Conservation (phyloP, 2,113 vertebrate species). For the Clarias macrocephalus region DNA sequence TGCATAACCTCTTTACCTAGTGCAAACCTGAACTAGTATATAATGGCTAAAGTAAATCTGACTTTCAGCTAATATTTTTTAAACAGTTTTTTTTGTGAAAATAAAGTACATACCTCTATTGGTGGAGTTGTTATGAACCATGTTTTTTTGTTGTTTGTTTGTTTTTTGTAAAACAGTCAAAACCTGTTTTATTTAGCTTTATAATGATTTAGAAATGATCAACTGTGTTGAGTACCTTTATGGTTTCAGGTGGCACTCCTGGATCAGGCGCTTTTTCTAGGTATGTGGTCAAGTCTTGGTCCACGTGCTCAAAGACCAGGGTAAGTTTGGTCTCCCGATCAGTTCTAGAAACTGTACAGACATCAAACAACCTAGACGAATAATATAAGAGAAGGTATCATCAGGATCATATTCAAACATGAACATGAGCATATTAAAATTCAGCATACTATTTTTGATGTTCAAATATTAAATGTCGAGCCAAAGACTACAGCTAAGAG, state of each 20-base stretch:
- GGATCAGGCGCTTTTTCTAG: conserved; percentile 97
- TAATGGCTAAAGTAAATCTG: not conserved
- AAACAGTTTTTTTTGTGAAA: not conserved
- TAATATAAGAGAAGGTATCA: conserved; percentile 44
- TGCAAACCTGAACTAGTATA: not conserved
- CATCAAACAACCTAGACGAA: conserved; percentile 88
- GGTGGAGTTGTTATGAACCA: not conserved
- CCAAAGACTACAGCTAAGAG: not conserved
- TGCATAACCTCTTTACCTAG: not conserved
- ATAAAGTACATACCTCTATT: not conserved
- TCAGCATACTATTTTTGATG: not conserved
- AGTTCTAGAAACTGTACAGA: conserved; percentile 94
- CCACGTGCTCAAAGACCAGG: conserved; percentile 97
- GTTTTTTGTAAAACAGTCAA: not conserved
- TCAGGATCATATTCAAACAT: not conserved
- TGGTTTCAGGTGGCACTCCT: conserved; percentile 93
- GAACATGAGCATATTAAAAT: not conserved
- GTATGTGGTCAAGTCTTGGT: conserved; percentile 98
- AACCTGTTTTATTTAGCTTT: not conserved
- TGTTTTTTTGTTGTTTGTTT: too few species aligned
- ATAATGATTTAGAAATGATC: too few species aligned
- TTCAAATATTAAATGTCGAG: conserved; percentile 15
- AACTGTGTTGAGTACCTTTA: conserved; percentile 81
- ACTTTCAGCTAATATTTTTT: not conserved
- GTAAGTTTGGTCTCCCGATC: conserved; percentile 97